A percentile compares a stretch with the other conserved stretches of the same genome.
Conservation (phyloP, 2,888 invertebrate species). For the Trichacis sp. region DNA sequence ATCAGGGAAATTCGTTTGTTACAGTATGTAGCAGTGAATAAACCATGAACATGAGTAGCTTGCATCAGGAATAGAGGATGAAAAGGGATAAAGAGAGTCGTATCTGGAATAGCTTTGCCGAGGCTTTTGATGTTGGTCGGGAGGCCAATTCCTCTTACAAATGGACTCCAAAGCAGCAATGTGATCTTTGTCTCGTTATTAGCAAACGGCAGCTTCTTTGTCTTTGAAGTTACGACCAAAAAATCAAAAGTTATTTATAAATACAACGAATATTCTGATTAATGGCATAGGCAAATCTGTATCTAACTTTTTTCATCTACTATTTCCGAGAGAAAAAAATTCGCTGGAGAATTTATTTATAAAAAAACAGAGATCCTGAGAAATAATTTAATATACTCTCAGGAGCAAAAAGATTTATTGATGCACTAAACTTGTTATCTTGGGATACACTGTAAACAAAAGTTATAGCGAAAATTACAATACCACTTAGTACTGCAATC, state of each 20-base stretch:
- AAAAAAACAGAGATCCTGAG: no score
- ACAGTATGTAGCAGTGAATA: neutral
- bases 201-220: neutral
- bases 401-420: no score
- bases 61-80: neutral
- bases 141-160: constrained; percentile 37
- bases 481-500: no score
- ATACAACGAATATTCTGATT: neutral
- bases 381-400: no score
- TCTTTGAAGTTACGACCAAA: neutral
- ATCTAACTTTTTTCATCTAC: neutral
- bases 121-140: constrained; percentile 26
- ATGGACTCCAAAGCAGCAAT: constrained; percentile 27
- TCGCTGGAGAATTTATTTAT: no score
- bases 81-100: neutral
- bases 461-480: no score
- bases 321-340: no score
- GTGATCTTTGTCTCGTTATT: constrained; percentile 19
- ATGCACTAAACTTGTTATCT: no score
- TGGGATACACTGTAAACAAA: no score
- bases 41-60: neutral
- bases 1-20: neutral
- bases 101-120: constrained; percentile 5
- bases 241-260: neutral
- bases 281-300: no score